Conservation (phyloP, 1,140 invertebrate genomes). For the Philopotamus ludificatus region DNA sequence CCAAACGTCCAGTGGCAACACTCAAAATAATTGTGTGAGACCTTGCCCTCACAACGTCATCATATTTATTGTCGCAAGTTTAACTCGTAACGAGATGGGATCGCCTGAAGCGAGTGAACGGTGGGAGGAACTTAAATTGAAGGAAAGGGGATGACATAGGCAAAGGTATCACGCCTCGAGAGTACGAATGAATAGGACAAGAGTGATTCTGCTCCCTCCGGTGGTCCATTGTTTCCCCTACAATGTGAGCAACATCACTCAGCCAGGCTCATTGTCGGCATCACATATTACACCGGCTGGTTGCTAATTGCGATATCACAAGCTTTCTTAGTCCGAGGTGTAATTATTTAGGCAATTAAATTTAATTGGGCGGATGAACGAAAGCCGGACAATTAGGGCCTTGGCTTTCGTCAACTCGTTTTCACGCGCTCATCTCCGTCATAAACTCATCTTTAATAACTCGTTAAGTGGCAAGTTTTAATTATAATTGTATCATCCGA, state of each 20-base stretch:
- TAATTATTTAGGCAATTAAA: too few species aligned
- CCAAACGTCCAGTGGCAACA: too few species aligned
- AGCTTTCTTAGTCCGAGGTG: too few species aligned
- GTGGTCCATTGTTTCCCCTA: not conserved
- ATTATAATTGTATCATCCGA: too few species aligned
- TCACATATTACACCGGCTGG: too few species aligned
- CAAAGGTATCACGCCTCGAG: conserved; percentile 23
- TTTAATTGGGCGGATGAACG: too few species aligned
- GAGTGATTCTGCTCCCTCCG: conserved; percentile 20
- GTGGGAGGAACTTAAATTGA: conserved; percentile 24
- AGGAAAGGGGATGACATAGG: conserved; percentile 21
- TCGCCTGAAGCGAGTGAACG: conserved; percentile 18
- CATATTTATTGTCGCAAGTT: conserved; percentile 38
- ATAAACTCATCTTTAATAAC: too few species aligned
- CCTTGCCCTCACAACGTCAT: conserved; percentile 22
- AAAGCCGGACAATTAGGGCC: too few species aligned
- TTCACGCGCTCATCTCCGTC: too few species aligned
- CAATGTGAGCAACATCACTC: not conserved
- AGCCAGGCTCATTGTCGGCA: not conserved
- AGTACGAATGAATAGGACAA: conserved; percentile 35
- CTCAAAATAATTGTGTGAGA: conserved; percentile 42
- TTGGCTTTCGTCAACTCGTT: too few species aligned
- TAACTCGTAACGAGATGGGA: conserved; percentile 38
- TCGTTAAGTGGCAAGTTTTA: too few species aligned
- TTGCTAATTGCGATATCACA: too few species aligned